Base-by-base conservation (phyloP, 2,888 invertebrate genomes). In the Autographa gamma region DNA sequence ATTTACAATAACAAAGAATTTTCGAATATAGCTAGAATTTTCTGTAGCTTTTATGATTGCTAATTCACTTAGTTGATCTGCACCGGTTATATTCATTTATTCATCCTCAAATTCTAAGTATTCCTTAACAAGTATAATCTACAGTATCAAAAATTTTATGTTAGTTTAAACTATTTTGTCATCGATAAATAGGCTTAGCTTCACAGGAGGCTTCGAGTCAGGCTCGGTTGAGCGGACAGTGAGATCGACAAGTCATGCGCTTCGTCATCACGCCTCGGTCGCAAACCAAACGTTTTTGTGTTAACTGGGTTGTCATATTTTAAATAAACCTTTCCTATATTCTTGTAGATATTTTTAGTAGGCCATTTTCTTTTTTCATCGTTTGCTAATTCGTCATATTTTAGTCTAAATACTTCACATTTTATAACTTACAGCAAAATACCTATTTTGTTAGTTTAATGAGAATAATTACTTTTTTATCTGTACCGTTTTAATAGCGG, bases 231-330 rank as follows among this genome's bases (percentile, higher is more conserved):
- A 70, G 73, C 80, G 75, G 83, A 87, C 85, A 87, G 88, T 88
- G 84, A 84, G 84, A 88, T 86, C 83, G 89, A 82, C 90, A 81
- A 92, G 90, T 92, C 92, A 92, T 92, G 88, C 87, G 68, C 76
- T 79, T 81, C 81, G 83, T 76, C 84, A 83, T 83, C 77, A 78
- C 66, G 79, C 86, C 83, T 85, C 87, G 34, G 90, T 91, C 90
- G 88, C 88, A 88, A 88, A 78, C 74, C 41, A 74, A 77, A 74
- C 52, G 68, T 69, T 78, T 80, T 78, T 73, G 11, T 71, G 41
- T 62, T 61, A 69, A 52, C 18, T 71, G 43, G 67, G 63, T 71
- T 68, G 65, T 71, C 78, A 78, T 66, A 71, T 69, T 43, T 58
- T 58, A 59, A 71, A 74, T 61, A 71, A 63, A 77, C 58, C 54